phyloP scores from a whole-genome alignment of 2,888 invertebrate species.

The Portevinia maculata region DNA sequence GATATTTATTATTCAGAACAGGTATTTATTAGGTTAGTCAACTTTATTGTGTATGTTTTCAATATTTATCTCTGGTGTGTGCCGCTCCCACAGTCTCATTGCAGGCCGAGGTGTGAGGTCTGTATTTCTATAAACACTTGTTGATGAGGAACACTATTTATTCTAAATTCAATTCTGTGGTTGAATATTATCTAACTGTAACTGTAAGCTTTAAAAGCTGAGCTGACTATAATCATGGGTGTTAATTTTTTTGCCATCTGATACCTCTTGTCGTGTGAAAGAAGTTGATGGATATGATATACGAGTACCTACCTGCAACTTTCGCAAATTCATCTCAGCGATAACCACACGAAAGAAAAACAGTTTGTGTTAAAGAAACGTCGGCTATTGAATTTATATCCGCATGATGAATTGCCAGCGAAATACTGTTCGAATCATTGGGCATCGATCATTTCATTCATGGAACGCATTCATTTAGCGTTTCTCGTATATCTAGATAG shows the following conservation, averaged over 20 bases:
- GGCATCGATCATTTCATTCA: conserved; percentile 65
- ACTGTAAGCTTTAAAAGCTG: conserved; percentile 35
- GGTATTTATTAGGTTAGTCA: conserved; percentile 70
- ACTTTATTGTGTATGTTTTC: conserved; percentile 58
- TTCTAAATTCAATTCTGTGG: conserved; percentile 16
- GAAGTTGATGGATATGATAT: not conserved
- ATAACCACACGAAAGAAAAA: conserved; percentile 5
- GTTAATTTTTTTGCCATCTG: not conserved
- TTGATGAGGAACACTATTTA: conserved; percentile 10
- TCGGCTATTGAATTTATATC: conserved; percentile 9
- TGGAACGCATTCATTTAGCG: conserved; percentile 29
- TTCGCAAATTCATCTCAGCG: conserved; percentile 36
- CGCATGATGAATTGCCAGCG: conserved; percentile 21
- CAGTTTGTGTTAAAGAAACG: conserved; percentile 7
- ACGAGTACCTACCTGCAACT: not conserved
- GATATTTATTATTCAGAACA: conserved; percentile 68
- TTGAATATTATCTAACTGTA: conserved; percentile 35
- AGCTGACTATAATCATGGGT: conserved; percentile 40
- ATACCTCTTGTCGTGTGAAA: not conserved
- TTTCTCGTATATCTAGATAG: conserved; percentile 26
- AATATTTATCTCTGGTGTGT: conserved; percentile 35
- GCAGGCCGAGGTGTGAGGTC: conserved; percentile 16
- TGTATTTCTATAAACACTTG: conserved; percentile 11
- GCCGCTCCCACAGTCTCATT: conserved; percentile 15
- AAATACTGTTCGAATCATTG: conserved; percentile 24